These are phyloP conservation scores for Myiozetetes cayanensis DNA, from an alignment of 2,113 vertebrate genomes.

Conservation along the genomic window DNA sequence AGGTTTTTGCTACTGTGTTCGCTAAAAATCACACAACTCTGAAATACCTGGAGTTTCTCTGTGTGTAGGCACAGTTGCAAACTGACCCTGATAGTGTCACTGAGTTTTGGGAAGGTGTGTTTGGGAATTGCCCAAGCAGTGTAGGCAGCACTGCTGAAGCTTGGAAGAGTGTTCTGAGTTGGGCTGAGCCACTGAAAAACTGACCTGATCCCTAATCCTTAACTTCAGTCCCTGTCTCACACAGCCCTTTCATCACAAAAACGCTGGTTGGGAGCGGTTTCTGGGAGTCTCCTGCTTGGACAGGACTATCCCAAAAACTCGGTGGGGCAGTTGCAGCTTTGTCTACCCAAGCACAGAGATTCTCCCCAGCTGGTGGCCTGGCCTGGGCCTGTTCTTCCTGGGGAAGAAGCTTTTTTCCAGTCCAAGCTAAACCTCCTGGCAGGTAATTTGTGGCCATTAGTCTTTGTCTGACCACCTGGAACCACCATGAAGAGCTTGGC, in stretches of 20 bases:
- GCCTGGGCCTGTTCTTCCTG: not conserved
- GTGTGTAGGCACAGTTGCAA: not conserved
- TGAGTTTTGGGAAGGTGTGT: not conserved
- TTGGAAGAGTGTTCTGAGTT: not conserved
- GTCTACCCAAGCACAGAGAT: not conserved
- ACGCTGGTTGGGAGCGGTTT: not conserved
- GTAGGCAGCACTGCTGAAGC: not conserved
- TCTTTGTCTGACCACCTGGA: not conserved
- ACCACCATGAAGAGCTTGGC: not conserved
- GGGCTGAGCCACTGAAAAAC: not conserved
- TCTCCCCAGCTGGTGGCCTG: not conserved
- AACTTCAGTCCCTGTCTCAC: not conserved
- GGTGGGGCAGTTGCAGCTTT: not conserved
- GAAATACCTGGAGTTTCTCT: not conserved
- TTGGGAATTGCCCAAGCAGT: not conserved
- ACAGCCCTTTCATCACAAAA: not conserved
- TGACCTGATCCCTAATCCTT: not conserved
- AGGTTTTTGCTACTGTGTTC: not conserved
- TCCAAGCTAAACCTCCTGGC: not conserved
- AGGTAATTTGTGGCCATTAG: not conserved
- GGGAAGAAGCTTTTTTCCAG: not conserved
- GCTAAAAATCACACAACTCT: fast-evolving
- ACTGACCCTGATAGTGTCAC: not conserved
- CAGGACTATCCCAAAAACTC: not conserved
- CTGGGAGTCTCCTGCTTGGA: not conserved